phyloP scores from a whole-genome alignment of 1,140 invertebrate species.

The Cydia strobilella region DNA sequence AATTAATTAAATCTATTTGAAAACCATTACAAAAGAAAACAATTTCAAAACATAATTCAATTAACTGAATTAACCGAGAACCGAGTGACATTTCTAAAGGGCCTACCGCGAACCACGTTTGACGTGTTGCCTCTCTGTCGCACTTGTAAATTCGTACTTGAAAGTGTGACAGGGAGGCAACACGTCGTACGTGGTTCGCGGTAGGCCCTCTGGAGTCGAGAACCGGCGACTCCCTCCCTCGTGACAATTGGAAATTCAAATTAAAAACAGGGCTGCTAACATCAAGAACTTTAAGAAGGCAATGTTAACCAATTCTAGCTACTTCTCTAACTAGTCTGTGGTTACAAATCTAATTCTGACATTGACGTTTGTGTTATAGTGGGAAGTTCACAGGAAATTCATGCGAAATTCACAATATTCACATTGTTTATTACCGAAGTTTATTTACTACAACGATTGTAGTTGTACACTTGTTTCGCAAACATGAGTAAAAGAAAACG shows the following conservation, averaged over 20 bases:
- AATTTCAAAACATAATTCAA: background rate
- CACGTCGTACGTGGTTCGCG: too few relatives aligned
- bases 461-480: background rate
- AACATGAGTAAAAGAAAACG: conserved; percentile 8
- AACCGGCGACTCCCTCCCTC: background rate
- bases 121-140: too few relatives aligned
- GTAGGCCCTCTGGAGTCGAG: too few relatives aligned
- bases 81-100: conserved; percentile 3
- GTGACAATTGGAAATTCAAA: background rate
- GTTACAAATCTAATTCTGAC: too few relatives aligned
- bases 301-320: background rate
- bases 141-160: too few relatives aligned
- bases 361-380: too few relatives aligned
- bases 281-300: background rate
- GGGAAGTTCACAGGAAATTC: too few relatives aligned
- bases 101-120: too few relatives aligned
- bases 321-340: too few relatives aligned
- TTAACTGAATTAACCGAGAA: too few relatives aligned
- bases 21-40: background rate
- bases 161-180: too few relatives aligned
- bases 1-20: background rate
- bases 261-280: background rate
- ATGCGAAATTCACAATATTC: too few relatives aligned
- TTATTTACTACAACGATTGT: background rate
- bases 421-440: background rate